Evolutionary conservation across 2,888 invertebrate species (phyloP).

Genomic region (Leptinotarsa haldemani): DNA sequence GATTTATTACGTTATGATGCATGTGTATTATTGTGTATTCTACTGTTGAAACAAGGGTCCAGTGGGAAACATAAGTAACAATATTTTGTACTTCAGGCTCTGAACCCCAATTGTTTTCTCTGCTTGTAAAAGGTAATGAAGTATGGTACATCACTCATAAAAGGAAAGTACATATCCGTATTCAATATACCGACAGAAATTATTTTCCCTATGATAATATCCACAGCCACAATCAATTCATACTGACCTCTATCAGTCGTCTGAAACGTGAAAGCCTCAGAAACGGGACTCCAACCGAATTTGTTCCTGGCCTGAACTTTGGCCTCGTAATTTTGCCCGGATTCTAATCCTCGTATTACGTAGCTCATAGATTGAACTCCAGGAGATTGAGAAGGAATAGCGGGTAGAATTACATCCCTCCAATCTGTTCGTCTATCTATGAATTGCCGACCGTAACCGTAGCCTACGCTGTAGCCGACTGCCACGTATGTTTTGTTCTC

Average conservation of each 20-base stretch:
- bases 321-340: conserved; percentile 75
- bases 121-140: no score
- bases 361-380: conserved; percentile 75
- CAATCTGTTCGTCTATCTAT: conserved; percentile 68
- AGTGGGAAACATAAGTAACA: no score
- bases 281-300: conserved; percentile 75
- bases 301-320: conserved; percentile 75
- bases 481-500: conserved; percentile 61
- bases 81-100: no score
- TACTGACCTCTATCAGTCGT: conserved; percentile 73
- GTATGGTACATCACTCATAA: no score
- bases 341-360: conserved; percentile 74
- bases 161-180: no score
- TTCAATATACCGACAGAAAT: no score
- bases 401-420: conserved; percentile 72
- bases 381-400: conserved; percentile 63
- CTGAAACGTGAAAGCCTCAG: conserved; percentile 73
- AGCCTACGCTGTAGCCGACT: conserved; percentile 56
- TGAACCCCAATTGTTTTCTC: no score
- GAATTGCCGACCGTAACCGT: conserved; percentile 60
- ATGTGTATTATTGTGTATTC: no score
- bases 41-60: no score
- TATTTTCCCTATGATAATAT: neutral
- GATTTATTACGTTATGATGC: no score
- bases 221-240: conserved; percentile 18